Percentiles rank a stretch among this genome's conserved stretches.
phyloP scores from a whole-genome alignment of 2,113 vertebrate genomes.

The Macaca nemestrina region DNA sequence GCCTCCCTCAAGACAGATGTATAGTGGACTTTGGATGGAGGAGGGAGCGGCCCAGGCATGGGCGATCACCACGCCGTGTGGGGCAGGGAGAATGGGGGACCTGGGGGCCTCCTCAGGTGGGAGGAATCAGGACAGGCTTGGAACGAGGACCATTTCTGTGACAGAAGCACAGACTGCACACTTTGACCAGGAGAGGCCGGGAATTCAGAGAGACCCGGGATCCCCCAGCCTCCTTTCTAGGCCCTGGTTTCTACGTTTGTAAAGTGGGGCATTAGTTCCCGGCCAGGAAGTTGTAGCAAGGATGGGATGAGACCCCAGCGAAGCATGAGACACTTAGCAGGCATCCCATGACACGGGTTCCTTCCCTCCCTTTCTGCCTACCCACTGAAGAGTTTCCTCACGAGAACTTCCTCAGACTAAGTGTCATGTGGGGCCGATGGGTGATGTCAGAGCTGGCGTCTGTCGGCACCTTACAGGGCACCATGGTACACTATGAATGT shows the following conservation, averaged over 20 bases:
- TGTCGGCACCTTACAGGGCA: rapidly evolving
- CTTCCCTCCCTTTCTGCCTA: no score
- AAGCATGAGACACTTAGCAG: rapidly evolving
- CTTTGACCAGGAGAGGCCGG: rapidly evolving
- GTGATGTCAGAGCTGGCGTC: rapidly evolving
- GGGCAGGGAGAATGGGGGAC: no score
- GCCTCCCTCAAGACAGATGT: rapidly evolving
- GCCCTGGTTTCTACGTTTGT: rapidly evolving
- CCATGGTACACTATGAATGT: rapidly evolving
- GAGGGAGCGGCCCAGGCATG: rapidly evolving
- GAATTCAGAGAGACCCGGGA: rapidly evolving
- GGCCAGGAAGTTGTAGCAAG: rapidly evolving
- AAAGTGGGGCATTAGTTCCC: rapidly evolving
- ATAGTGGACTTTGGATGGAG: no score
- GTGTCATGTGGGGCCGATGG: no score
- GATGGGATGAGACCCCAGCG: rapidly evolving
- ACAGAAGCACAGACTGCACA: rapidly evolving
- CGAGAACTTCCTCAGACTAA: rapidly evolving
- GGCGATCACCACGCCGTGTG: rapidly evolving
- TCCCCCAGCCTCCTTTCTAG: rapidly evolving
- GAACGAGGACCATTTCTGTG: rapidly evolving
- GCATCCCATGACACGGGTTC: rapidly evolving
- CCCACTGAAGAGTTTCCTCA: no score
- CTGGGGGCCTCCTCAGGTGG: no score
- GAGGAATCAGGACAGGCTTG: neutral